Base-by-base conservation (phyloP, 2,113 vertebrate genomes). In the Rhadina sibilatrix region DNA sequence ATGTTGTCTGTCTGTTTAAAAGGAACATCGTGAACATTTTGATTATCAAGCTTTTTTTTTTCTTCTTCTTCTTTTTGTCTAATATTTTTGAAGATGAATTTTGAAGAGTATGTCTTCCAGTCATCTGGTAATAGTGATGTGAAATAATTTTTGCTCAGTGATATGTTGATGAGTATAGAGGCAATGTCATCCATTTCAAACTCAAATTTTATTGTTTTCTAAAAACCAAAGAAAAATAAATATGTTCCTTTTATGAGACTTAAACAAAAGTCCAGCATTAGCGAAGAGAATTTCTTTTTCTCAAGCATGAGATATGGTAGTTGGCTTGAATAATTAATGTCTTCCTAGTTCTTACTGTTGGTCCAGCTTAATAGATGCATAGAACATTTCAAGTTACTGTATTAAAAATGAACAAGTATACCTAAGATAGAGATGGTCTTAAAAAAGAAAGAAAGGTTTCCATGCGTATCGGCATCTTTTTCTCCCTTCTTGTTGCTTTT, bases 401-500 rank as follows among this genome's bases (percentile, higher is more conserved):
- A 50, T 69, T 52, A 5, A 56, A 70, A 77, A 68, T 7, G 2
- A 1, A 1, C 10, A 68, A 15, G 5, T 40, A 8, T 65, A 30
- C 11, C 4, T 76, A 74, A 76, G 21, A 16, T 46, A 46, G 2
- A 69, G 16, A 78, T 37, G 10, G 18, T 70, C 23, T 65, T 61
- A 33, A 76, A 87, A 89, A 69, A n/a, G 35, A 63, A 65, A 75
- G 52, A 42, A 33, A 49, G 22, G 4, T 30, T 85, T 79, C 35
- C 12, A 0, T 65, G 15, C 63, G 12, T 31, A 19, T 70, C 18
- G 44, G 17, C 61, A 11, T 71, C 63, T 57, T 86, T 60, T 75
- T 30, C 20, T 35, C 31, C 28, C 9, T 52, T 37, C 64, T 31
- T 61, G 63, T 84, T 90, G 87, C 94, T 96, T 97, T 98, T 93